Conservation (phyloP, 1,140 invertebrate genomes). For the Drosophila burlai region DNA sequence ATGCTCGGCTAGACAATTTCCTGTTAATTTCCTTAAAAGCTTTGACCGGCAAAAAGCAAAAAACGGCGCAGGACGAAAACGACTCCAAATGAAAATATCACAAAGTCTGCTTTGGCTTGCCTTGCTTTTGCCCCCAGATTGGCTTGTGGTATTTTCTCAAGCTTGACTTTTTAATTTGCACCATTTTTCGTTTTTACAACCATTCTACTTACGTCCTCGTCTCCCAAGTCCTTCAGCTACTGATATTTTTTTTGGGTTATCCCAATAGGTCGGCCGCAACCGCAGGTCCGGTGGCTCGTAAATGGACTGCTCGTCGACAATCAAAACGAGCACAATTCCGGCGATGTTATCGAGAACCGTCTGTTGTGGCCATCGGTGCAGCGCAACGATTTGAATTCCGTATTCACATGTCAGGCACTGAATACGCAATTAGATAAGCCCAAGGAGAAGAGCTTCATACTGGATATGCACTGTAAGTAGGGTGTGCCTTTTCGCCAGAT, state of each 20-base stretch:
- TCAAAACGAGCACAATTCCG: constrained; percentile 92
- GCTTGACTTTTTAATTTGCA: constrained; percentile 82
- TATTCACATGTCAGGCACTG: constrained; percentile 93
- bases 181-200: constrained; percentile 55
- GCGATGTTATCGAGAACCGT: constrained; percentile 94
- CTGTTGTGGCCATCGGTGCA: constrained; percentile 90
- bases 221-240: constrained; percentile 1
- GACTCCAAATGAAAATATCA: constrained; percentile 78
- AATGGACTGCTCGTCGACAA: constrained; percentile 92
- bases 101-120: constrained; percentile 67
- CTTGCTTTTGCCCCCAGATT: constrained; percentile 19
- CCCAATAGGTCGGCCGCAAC: constrained; percentile 87
- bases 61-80: constrained; percentile 25
- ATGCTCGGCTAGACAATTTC: constrained; percentile 81
- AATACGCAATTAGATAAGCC: constrained; percentile 93
- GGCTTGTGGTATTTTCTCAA: constrained; percentile 52
- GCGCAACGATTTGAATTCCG: constrained; percentile 92
- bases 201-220: constrained; percentile 25
- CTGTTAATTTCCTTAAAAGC: constrained; percentile 85
- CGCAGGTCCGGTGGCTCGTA: constrained; percentile 89
- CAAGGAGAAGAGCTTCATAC: constrained; percentile 89
- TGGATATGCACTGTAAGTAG: constrained; percentile 94
- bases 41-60: constrained; percentile 65
- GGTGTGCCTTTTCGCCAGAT: background rate
- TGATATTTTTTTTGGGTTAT: constrained; percentile 16